Conservation (phyloP, 2,888 invertebrate species). For the Limnephilus rhombicus region DNA sequence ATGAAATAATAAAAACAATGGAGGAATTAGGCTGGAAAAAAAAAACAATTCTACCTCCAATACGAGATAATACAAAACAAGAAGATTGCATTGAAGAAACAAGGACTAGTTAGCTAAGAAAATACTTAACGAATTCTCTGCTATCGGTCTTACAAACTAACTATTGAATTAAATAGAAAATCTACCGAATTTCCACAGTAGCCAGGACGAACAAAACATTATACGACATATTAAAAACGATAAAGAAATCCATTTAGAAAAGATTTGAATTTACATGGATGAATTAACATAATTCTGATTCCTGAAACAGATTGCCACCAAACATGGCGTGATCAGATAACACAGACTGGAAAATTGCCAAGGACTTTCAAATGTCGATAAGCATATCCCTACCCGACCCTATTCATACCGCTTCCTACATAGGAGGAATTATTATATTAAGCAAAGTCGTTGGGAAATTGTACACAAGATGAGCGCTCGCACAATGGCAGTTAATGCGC, state of each 20-base stretch:
- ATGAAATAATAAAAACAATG: too few species aligned
- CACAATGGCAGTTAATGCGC: background rate
- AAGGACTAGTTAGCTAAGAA: background rate
- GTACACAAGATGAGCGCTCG: background rate
- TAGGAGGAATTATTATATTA: background rate
- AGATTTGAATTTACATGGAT: constrained; percentile 37
- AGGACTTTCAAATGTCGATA: constrained; percentile 16
- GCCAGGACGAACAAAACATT: background rate
- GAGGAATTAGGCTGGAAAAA: too few species aligned
- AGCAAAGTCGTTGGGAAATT: background rate
- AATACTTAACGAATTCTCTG: too few species aligned
- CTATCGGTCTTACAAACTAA: background rate
- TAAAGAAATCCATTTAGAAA: constrained; percentile 5
- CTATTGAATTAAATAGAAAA: background rate
- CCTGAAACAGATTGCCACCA: constrained; percentile 15
- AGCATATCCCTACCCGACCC: constrained; percentile 2
- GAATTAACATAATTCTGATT: constrained; percentile 40
- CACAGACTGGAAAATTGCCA: constrained; percentile 39
- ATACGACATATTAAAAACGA: constrained; percentile 9
- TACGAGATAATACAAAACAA: background rate
- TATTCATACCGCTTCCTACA: background rate
- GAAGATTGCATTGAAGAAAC: background rate
- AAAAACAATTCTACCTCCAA: too few species aligned
- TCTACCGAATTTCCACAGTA: background rate
- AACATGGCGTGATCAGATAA: constrained; percentile 31